Evolutionary conservation across 2,797 vertebrate genomes (phyloP), one percentile per base, ranked within the genome.

Genomic region (Phataginus tricuspis): DNA sequence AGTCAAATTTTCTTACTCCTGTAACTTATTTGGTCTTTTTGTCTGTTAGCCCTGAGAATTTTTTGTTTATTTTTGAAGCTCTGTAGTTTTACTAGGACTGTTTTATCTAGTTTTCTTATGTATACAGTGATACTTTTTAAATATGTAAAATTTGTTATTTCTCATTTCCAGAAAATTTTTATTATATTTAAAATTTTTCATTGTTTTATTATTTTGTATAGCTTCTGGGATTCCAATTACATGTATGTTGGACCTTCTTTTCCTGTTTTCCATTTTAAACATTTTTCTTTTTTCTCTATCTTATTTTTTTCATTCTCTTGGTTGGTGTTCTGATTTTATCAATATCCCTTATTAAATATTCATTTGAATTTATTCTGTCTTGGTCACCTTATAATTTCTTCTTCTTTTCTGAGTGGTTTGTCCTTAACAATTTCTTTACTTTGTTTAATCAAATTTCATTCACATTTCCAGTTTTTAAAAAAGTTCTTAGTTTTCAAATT

Each of bases 101-200:
- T 82, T 82, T 72, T 86, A 23, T 90, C 53, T 61, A 80, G 21
- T 51, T 93, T 93, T 86, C 15, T 39, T 42, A 74, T 86, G 6
- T 74, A 59, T 59, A 83, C 25, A 82, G 18, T 82, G 57, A 72
- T 57, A 68, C 23, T 3, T 74, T 96, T 72, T n/a, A 63, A 66
- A 66, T n/a, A 45, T 57, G 4, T 80, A 29, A 74, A 75, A 53
- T 82, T 78, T 78, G 11, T 57, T 89, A 61, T 42, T 42, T 59
- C n/a, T 77, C 42, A 59, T 72, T 84, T 91, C 13, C 13, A 85
- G 79, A 74, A 95, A 79, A 13, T 27, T 71, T 96, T 61, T 34
- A 69, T n/a, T 78, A 86, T 53, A 69, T 51, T 74, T 72, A 37
- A 77, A 71, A 72, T 49, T 66, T 78, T 91, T 84, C n/a, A 7